These are phyloP conservation scores for Onthophagus taurus DNA, from an alignment of 1,140 invertebrate species.

Conservation along the genomic window DNA sequence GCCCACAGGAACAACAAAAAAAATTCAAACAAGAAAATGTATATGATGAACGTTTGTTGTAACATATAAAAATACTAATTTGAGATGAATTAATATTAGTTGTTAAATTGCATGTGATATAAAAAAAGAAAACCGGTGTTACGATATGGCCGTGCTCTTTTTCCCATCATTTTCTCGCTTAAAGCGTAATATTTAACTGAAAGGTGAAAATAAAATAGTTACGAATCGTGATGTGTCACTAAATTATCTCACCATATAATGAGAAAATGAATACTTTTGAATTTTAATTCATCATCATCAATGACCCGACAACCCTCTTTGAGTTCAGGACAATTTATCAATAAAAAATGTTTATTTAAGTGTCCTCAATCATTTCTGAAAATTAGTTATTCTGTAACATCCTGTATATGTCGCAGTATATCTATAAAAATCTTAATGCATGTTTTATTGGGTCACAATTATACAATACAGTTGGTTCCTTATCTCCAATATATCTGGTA, in stretches of 20 bases:
- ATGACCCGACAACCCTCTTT: no score
- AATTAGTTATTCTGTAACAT: no score
- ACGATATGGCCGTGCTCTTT: slow-evolving; percentile 32
- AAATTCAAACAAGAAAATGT: slow-evolving; percentile 12
- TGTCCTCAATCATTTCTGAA: no score
- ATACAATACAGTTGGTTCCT: no score
- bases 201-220: not conserved
- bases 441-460: no score
- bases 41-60: slow-evolving; percentile 24
- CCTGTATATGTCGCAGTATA: no score
- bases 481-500: no score
- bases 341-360: no score
- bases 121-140: no score
- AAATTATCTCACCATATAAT: not conserved
- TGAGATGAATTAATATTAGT: slow-evolving; percentile 22
- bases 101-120: slow-evolving; percentile 34
- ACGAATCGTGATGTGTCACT: not conserved
- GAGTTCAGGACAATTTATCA: no score
- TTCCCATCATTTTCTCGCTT: slow-evolving; percentile 8
- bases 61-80: slow-evolving; percentile 16
- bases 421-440: no score
- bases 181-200: slow-evolving; percentile 3
- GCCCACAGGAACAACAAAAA: not conserved
- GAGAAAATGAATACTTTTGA: slow-evolving; percentile 2
- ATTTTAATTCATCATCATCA: not conserved